Evolutionary conservation across 2,113 vertebrate species (phyloP), one percentile per base, ranked within the genome.

Genomic region (Cyanoderma ruficeps): DNA sequence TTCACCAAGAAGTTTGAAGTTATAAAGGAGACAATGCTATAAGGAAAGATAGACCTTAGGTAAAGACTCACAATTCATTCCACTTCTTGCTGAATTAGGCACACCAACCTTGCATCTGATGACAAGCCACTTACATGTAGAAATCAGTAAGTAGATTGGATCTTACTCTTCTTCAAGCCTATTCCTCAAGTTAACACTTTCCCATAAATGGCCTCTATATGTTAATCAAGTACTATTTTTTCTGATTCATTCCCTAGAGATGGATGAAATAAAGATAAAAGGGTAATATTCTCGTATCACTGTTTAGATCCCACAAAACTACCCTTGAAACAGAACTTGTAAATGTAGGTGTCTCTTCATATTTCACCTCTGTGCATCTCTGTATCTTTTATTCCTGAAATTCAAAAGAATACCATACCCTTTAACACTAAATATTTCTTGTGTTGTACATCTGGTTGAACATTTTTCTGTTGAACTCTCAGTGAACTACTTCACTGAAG

Each of bases 381-480:
- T 70, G 7, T 44, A 24, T 55, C 49, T 91, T 65, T 87, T 49
- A 75, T n/a, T 87, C 52, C 47, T 67, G 47, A 87, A 82, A 52
- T 55, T 80, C 67, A 76, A 19, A 92, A 49, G 21, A 65, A 31
- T 55, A 25, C 18, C 41, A 30, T 69, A 52, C 2, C 10, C 9
- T 87, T 78, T 91, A n/a, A 46, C 47, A 75, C 52, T 50, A 81
- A 81, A 33, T 71, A 60, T 91, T 87, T 92, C 16, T 82, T 74
- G 31, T 50, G 12, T 39, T 53, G 17, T 75, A 57, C 15, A 67
- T 67, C 52, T 75, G 12, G 17, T 55, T 59, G 39, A 79, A 25
- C 18, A 64, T 91, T 83, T 77, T 85, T 60, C 13, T 89, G n/a
- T 46, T 81, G 46, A 65, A 69, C 31, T 91, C 50, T 75, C 28